These are phyloP conservation scores for Limonius californicus DNA, from an alignment of 1,140 invertebrate species.

Conservation along the genomic window DNA sequence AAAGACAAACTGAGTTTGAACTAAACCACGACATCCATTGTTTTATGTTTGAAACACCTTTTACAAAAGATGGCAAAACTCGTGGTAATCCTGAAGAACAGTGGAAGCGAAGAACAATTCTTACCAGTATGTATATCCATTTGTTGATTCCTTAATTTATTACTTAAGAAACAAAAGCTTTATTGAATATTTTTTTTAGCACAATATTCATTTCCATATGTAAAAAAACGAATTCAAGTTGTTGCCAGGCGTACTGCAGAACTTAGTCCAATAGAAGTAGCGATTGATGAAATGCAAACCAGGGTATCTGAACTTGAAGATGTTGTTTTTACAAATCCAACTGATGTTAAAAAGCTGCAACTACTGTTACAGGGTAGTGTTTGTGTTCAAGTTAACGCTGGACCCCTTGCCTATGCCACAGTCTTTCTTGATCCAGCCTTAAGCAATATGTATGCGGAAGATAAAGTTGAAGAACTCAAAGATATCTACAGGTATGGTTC, in stretches of 20 bases:
- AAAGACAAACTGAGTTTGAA: slow-evolving; percentile 75
- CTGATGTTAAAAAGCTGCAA: slow-evolving; percentile 86
- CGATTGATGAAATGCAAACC: slow-evolving; percentile 87
- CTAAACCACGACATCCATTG: slow-evolving; percentile 80
- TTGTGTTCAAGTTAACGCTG: slow-evolving; percentile 93
- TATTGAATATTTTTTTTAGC: slow-evolving; percentile 56
- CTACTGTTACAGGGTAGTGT: slow-evolving; percentile 85
- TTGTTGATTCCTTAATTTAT: background rate
- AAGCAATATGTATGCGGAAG: slow-evolving; percentile 67
- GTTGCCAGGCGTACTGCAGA: slow-evolving; percentile 69
- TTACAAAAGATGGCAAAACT: slow-evolving; percentile 77
- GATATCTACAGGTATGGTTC: slow-evolving; percentile 77
- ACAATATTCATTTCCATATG: slow-evolving; percentile 83
- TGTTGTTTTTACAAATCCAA: slow-evolving; percentile 72
- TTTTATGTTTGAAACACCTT: slow-evolving; percentile 93
- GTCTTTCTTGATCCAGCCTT: slow-evolving; percentile 78
- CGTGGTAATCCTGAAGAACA: slow-evolving; percentile 81
- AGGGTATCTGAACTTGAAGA: slow-evolving; percentile 80
- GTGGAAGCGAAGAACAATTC: slow-evolving; percentile 80
- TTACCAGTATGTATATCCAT: slow-evolving; percentile 61
- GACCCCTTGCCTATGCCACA: slow-evolving; percentile 86
- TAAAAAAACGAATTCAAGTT: slow-evolving; percentile 83
- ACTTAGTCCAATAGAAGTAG: slow-evolving; percentile 88
- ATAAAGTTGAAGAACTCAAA: slow-evolving; percentile 80
- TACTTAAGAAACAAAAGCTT: too few species aligned